Percentiles rank a stretch among this genome's conserved stretches.
Conservation (phyloP, 2,888 invertebrate species). For the Leptinotarsa haldemani region DNA sequence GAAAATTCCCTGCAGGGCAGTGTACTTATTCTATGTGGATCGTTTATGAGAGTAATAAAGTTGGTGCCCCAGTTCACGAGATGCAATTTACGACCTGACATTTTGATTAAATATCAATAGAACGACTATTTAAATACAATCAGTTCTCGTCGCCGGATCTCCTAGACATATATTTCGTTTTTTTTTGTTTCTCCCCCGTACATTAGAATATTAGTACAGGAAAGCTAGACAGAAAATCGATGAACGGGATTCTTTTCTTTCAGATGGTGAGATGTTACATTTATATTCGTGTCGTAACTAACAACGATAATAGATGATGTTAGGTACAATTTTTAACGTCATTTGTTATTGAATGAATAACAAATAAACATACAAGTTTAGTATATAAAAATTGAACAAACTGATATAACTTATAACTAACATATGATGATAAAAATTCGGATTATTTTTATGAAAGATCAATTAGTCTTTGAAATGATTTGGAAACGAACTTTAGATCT, state of each 20-base stretch:
- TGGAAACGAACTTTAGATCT: too few relatives aligned
- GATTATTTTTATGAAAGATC: too few relatives aligned
- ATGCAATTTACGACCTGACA: constrained; percentile 29
- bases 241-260: background rate
- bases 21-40: background rate
- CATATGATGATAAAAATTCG: too few relatives aligned
- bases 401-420: too few relatives aligned
- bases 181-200: constrained; percentile 10
- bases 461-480: too few relatives aligned
- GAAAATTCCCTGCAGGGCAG: constrained; percentile 2
- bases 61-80: constrained; percentile 21
- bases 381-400: too few relatives aligned
- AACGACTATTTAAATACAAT: constrained; percentile 20
- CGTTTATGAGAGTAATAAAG: constrained; percentile 23
- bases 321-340: too few relatives aligned
- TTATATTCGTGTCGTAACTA: background rate
- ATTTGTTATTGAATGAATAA: too few relatives aligned
- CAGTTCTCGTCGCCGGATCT: constrained; percentile 18
- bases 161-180: constrained; percentile 18
- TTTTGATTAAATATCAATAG: constrained; percentile 29
- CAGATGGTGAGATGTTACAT: background rate
- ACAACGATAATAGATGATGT: too few relatives aligned
- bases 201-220: background rate
- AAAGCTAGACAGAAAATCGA: background rate
- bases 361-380: too few relatives aligned